These are phyloP conservation scores for Hydriomena furcata DNA, from an alignment of 2,888 invertebrate genomes.

Conservation along the genomic window DNA sequence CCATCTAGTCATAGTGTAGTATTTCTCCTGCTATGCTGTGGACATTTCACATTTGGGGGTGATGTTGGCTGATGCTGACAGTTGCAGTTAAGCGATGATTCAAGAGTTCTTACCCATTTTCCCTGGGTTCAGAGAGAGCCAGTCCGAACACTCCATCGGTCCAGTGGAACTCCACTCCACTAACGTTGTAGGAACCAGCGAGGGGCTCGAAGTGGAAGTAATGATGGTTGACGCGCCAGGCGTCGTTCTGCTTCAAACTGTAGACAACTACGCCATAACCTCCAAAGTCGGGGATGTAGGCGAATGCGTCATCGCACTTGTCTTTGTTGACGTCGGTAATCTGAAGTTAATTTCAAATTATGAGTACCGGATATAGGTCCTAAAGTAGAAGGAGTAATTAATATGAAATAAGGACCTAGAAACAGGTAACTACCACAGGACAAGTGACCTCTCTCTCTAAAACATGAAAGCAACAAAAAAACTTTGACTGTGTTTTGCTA, in stretches of 20 bases:
- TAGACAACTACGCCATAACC: constrained; percentile 91
- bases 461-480: too few relatives aligned
- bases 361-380: too few relatives aligned
- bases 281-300: constrained; percentile 90
- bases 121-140: constrained; percentile 85
- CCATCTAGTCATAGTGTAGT: too few relatives aligned
- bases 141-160: constrained; percentile 92
- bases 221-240: constrained; percentile 91
- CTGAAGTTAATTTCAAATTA: constrained; percentile 67
- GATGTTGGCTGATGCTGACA: too few relatives aligned
- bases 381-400: too few relatives aligned
- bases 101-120: constrained; percentile 73
- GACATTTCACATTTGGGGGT: too few relatives aligned
- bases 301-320: constrained; percentile 89
- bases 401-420: too few relatives aligned
- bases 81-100: background rate
- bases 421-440: too few relatives aligned
- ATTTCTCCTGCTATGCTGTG: too few relatives aligned
- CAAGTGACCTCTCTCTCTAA: too few relatives aligned
- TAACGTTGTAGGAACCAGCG: constrained; percentile 89
- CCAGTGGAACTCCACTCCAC: constrained; percentile 93
- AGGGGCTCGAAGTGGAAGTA: constrained; percentile 93
- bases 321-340: constrained; percentile 87
- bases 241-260: constrained; percentile 87
- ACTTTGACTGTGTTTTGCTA: too few relatives aligned